Evolutionary conservation across 2,888 invertebrate species (phyloP).

Genomic region (Ophraella communa): DNA sequence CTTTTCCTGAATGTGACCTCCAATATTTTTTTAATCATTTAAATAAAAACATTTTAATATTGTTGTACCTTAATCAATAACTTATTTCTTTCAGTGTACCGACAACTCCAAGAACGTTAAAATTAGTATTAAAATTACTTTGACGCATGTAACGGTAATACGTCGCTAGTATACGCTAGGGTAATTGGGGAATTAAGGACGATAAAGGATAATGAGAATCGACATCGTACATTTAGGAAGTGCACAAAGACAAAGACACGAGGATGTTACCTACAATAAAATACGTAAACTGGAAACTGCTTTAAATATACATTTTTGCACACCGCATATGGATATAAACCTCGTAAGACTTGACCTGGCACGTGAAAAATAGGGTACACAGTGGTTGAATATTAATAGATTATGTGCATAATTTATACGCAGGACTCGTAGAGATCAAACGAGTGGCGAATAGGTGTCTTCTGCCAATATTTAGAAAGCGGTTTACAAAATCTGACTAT

Average conservation of each 20-base stretch:
- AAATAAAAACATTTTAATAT: no score
- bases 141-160: slow-evolving; percentile 3
- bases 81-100: not conserved
- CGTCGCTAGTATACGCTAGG: not conserved
- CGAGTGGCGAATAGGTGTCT: not conserved
- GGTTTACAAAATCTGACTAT: no score
- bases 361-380: not conserved
- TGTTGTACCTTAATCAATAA: no score
- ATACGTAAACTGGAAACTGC: not conserved
- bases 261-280: not conserved
- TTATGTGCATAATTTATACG: not conserved
- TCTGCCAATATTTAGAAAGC: not conserved
- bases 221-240: slow-evolving; percentile 9
- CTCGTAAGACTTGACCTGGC: not conserved
- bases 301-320: not conserved
- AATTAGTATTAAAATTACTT: slow-evolving; percentile 19
- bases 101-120: not conserved
- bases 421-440: not conserved
- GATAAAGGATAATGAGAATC: slow-evolving; percentile 3
- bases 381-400: not conserved
- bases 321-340: not conserved
- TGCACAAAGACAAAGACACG: not conserved
- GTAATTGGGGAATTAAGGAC: slow-evolving; percentile 6
- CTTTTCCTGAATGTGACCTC: no score
- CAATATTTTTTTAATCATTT: no score